A percentile compares a stretch with the other conserved stretches of the same genome.
Evolutionary conservation across 2,888 invertebrate species (phyloP).

Genomic region (Venustoraphidia nigricollis): DNA sequence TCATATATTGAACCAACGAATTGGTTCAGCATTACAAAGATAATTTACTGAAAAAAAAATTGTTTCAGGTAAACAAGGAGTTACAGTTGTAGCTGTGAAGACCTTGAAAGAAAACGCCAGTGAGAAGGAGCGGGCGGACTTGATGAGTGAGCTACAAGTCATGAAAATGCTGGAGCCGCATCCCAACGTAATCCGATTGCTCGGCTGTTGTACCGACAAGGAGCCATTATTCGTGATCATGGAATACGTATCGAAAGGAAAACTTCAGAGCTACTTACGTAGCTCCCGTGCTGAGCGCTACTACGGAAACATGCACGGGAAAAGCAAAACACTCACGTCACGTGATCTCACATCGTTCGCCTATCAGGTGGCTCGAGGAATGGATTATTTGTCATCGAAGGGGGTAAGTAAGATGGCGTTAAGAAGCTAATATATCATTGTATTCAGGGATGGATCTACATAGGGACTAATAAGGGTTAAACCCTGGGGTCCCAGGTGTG

Average conservation of each 20-base stretch:
- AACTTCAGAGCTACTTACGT: conserved; percentile 75
- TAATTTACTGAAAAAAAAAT: not conserved
- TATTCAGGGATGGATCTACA: no score
- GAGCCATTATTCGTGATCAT: conserved; percentile 86
- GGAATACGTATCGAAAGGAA: conserved; percentile 80
- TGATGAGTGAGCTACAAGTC: conserved; percentile 75
- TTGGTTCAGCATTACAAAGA: no score
- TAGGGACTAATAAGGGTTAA: no score
- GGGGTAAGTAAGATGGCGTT: conserved; percentile 43
- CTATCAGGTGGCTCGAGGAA: conserved; percentile 79
- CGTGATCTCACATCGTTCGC: conserved; percentile 80
- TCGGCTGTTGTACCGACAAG: conserved; percentile 82
- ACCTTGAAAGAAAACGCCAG: conserved; percentile 87
- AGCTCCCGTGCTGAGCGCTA: conserved; percentile 72
- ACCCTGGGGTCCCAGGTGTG: no score
- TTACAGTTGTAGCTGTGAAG: conserved; percentile 80
- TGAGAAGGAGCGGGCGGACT: conserved; percentile 71
- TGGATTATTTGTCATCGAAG: conserved; percentile 72
- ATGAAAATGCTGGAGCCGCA: conserved; percentile 87
- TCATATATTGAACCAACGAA: no score
- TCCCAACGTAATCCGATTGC: conserved; percentile 73
- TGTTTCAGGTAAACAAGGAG: conserved; percentile 46
- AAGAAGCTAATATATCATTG: no score
- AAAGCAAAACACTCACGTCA: conserved; percentile 64
- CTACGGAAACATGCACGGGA: conserved; percentile 63